Conservation (phyloP, 2,797 vertebrate genomes). For the Picus viridis region DNA sequence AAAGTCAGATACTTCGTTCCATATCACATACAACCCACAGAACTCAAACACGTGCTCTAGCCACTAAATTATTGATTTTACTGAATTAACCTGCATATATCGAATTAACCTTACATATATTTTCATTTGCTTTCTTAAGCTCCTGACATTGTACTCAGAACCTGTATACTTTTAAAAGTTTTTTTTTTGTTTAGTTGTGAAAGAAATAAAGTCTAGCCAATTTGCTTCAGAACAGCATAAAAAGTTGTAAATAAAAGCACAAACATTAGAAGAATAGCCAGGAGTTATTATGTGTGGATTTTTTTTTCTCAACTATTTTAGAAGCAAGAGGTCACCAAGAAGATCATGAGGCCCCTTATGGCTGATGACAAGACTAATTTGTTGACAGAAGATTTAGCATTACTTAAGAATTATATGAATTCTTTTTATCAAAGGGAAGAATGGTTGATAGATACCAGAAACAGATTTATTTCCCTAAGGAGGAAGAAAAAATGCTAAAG, state of each 20-base stretch:
- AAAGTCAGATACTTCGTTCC: slow-evolving; percentile 3
- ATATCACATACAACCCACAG: neutral
- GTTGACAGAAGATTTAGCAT: slow-evolving; percentile 74
- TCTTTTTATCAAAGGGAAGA: slow-evolving; percentile 72
- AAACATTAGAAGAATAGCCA: neutral
- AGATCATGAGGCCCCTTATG: slow-evolving; percentile 72
- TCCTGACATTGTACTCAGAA: neutral
- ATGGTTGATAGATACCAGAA: slow-evolving; percentile 71
- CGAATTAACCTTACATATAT: slow-evolving; percentile 58
- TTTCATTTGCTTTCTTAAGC: slow-evolving; percentile 26
- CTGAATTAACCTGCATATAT: slow-evolving; percentile 49
- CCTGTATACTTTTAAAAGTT: neutral
- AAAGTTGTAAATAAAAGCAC: slow-evolving; percentile 4
- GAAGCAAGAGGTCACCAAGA: slow-evolving; percentile 67
- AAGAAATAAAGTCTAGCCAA: neutral
- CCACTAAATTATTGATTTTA: slow-evolving; percentile 57
- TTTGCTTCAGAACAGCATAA: neutral
- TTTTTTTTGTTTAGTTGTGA: neutral
- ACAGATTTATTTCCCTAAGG: slow-evolving; percentile 73
- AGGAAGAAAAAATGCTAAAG: slow-evolving; percentile 67
- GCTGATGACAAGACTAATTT: slow-evolving; percentile 75
- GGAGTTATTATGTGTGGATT: neutral
- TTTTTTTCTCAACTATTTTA: slow-evolving; percentile 55
- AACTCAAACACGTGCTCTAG: neutral
- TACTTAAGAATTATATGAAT: slow-evolving; percentile 74